Percentiles rank a stretch among this genome's conserved stretches.
These are phyloP conservation scores for Irena cyanogastra DNA, from an alignment of 2,113 vertebrate genomes.

Conservation along the genomic window DNA sequence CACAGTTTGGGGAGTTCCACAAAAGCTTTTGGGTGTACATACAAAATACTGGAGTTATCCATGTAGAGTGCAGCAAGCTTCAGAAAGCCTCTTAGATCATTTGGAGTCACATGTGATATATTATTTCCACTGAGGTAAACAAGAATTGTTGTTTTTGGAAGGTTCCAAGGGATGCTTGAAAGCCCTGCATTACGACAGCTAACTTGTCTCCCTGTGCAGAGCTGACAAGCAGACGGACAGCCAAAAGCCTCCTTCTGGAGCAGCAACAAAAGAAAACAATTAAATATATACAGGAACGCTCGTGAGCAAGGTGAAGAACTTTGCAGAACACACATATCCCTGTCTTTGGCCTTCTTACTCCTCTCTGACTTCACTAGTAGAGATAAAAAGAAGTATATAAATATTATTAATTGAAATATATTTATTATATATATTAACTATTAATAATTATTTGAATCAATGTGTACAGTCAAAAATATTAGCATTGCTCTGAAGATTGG, in stretches of 20 bases:
- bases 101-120: conserved; percentile 50
- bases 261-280: conserved; percentile 61
- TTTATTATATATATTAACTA: neutral
- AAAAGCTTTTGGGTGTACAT: conserved; percentile 66
- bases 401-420: neutral
- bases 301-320: conserved; percentile 45
- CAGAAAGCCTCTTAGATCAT: conserved; percentile 57
- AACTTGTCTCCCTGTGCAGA: conserved; percentile 67
- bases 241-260: conserved; percentile 61
- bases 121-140: conserved; percentile 72
- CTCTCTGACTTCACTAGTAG: conserved; percentile 66
- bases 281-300: conserved; percentile 52
- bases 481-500: neutral
- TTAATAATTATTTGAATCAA: neutral
- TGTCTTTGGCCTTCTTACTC: conserved; percentile 63
- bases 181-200: conserved; percentile 67
- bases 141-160: conserved; percentile 58
- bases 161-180: conserved; percentile 53
- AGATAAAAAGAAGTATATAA: conserved; percentile 64
- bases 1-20: conserved; percentile 54
- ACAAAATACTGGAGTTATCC: conserved; percentile 62
- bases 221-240: conserved; percentile 66
- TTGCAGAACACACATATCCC: conserved; percentile 64
- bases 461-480: neutral
- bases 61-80: conserved; percentile 65